A percentile compares a stretch with the other conserved stretches of the same genome.
Evolutionary conservation across 2,113 vertebrate genomes (phyloP).

Genomic region (Cettia cetti): DNA sequence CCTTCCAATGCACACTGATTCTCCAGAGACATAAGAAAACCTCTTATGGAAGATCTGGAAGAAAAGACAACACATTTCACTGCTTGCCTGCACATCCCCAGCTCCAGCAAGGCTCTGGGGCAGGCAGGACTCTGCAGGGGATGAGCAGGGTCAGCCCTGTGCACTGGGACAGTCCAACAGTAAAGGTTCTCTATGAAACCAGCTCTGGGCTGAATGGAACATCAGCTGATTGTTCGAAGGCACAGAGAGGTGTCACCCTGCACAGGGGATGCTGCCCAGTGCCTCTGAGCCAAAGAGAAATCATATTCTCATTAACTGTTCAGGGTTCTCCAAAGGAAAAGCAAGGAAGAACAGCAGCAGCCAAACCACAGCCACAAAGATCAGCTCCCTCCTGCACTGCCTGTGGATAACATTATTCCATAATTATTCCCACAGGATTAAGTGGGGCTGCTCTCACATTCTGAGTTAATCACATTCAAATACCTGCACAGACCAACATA

Average conservation of each 20-base stretch:
- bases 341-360: background rate
- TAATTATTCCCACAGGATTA: background rate
- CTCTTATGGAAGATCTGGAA: background rate
- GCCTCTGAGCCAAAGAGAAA: background rate
- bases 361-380: background rate
- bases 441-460: background rate
- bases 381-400: background rate
- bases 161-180: background rate
- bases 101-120: background rate
- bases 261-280: background rate
- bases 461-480: background rate
- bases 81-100: background rate
- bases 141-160: background rate
- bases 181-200: background rate
- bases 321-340: background rate
- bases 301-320: background rate
- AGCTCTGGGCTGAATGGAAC: background rate
- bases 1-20: background rate
- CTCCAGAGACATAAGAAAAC: background rate
- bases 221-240: background rate
- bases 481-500: background rate
- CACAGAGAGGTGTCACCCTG: background rate
- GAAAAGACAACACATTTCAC: background rate
- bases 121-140: background rate
- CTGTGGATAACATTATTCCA: background rate